Evolutionary conservation across 1,140 invertebrate species (phyloP), one percentile per base, ranked within the genome.

Genomic region (Phymastichus coffea): DNA sequence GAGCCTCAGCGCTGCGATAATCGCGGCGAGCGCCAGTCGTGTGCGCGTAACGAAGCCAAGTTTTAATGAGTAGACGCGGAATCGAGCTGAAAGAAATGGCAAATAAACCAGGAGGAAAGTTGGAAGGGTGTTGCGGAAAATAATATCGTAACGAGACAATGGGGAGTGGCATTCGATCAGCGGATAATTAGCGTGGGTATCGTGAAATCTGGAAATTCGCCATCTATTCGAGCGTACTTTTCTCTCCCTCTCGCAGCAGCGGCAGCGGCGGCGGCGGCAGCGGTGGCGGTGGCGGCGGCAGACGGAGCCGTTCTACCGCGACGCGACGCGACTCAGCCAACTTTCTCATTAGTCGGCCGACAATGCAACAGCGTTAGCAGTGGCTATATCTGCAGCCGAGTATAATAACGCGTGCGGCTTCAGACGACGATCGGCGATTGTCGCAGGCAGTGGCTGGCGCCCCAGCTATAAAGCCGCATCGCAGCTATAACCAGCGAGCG

Each of bases 301-400:
- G n/a, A n/a, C n/a, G n/a, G n/a, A n/a, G n/a, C n/a, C n/a, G n/a
- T n/a, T n/a, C n/a, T n/a, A n/a, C n/a, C n/a, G n/a, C n/a, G n/a
- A n/a, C n/a, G n/a, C n/a, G 25, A 41, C 59, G 67, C 63, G 64
- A 61, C 63, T 66, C 58, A 44, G 3, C 66, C 70, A 76, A 77
- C 71, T 79, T 77, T 78, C 69, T 78, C 75, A 76, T 79, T 79
- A 77, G 70, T 64, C 70, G 54, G 56, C 66, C 66, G 67, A 77
- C 73, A 75, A 78, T 76, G 64, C 69, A 62, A 57, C 64, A 58
- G 60, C 66, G 67, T 70, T 68, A 67, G 66, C 55, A n/a, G 60
- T 2, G 60, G 49, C 54, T 70, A 66, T 69, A 69, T 69, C 65
- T 70, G 64, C 43, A n/a, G n/a, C 66, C 51, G 64, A 65, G 68